These are phyloP conservation scores for Hydrolagus affinis DNA, from an alignment of 2,113 vertebrate genomes.

Conservation along the genomic window DNA sequence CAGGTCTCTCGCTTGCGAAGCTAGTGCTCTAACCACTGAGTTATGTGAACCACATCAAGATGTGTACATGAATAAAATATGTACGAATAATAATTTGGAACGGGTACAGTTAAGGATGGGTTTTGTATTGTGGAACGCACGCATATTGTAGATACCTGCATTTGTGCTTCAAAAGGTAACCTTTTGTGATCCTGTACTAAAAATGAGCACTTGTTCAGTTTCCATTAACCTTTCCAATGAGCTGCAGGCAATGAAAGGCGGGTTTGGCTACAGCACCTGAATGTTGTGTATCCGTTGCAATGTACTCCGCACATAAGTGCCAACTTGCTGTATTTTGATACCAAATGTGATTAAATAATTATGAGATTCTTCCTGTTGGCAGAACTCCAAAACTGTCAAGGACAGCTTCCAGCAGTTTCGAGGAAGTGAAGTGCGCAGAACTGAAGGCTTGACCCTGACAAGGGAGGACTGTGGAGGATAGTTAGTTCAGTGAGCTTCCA, in stretches of 20 bases:
- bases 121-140: background rate
- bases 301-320: background rate
- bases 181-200: background rate
- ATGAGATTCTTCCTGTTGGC: slow-evolving; percentile 27
- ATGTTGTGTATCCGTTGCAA: background rate
- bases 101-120: too few species aligned
- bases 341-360: slow-evolving; percentile 24
- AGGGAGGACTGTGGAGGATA: background rate
- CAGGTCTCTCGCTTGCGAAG: too few species aligned
- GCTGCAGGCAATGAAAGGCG: slow-evolving; percentile 2
- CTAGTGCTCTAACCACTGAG: too few species aligned
- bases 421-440: background rate
- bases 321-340: slow-evolving; percentile 14
- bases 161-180: background rate
- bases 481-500: background rate
- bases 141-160: background rate
- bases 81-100: background rate
- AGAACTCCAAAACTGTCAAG: background rate
- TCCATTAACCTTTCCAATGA: slow-evolving; percentile 2
- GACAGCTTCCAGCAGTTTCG: background rate
- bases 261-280: background rate
- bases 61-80: too few species aligned
- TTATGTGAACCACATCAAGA: too few species aligned
- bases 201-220: background rate
- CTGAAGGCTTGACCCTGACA: slow-evolving; percentile 4